Percentiles rank a stretch among this genome's conserved stretches.
phyloP scores from a whole-genome alignment of 2,797 vertebrate genomes.

The Pangasius macronema region DNA sequence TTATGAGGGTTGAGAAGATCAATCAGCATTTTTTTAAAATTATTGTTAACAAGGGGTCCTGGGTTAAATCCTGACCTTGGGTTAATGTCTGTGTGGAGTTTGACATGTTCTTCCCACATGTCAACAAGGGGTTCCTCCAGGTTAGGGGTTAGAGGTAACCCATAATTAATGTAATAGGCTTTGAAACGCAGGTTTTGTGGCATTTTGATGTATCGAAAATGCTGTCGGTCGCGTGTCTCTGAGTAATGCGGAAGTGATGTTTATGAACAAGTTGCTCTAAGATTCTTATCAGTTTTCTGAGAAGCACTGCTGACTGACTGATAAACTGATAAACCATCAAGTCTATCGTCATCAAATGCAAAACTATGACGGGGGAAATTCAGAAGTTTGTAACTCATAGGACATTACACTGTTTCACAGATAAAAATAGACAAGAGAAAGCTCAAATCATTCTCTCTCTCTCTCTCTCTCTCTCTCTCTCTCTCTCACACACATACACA shows the following conservation, averaged over 20 bases:
- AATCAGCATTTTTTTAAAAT: background rate
- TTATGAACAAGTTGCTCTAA: background rate
- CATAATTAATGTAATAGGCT: background rate
- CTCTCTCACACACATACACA: too few species aligned
- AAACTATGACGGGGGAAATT: background rate
- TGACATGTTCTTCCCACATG: background rate
- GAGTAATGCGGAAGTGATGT: background rate
- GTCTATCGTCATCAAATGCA: background rate
- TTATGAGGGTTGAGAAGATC: background rate
- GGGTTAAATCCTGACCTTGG: background rate
- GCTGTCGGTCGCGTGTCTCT: background rate
- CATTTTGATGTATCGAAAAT: background rate
- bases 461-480: too few species aligned
- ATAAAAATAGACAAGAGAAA: background rate
- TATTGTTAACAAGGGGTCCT: background rate
- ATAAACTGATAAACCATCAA: background rate
- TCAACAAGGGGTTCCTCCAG: background rate
- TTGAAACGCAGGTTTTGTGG: background rate
- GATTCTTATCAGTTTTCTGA: constrained; percentile 16
- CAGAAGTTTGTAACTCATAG: background rate
- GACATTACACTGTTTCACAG: background rate
- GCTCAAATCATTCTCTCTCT: background rate
- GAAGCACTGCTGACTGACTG: background rate
- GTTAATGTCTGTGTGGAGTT: background rate
- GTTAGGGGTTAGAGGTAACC: background rate